phyloP scores from a whole-genome alignment of 1,140 invertebrate genomes.

The Brachionus manjavacas region DNA sequence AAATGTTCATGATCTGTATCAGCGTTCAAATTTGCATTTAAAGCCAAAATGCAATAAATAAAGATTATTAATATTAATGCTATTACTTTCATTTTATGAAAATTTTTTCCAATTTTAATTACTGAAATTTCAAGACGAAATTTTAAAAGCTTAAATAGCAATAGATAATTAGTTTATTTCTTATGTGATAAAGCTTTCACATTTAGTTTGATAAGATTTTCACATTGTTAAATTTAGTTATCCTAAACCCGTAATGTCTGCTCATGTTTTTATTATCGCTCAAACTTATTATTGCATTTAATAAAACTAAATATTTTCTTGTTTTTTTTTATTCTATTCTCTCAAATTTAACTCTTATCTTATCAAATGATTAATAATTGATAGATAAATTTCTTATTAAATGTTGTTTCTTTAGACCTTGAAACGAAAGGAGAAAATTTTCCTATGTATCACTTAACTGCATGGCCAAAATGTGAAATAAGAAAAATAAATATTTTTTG shows the following conservation, averaged over 20 bases:
- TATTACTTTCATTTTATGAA: not conserved
- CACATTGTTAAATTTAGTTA: not conserved
- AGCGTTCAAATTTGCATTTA: not conserved
- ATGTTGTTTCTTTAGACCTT: too few species aligned
- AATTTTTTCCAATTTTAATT: not conserved
- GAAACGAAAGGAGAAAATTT: too few species aligned
- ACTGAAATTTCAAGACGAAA: not conserved
- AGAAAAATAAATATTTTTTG: too few species aligned
- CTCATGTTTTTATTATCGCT: not conserved
- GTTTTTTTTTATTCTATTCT: not conserved
- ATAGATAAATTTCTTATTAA: not conserved
- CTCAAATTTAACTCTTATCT: not conserved
- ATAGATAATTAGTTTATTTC: not conserved
- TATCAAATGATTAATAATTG: not conserved
- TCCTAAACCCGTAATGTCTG: not conserved
- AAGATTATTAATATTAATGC: not conserved
- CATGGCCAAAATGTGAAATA: too few species aligned
- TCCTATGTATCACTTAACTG: too few species aligned
- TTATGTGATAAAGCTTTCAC: not conserved
- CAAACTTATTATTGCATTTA: not conserved
- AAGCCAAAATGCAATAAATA: not conserved
- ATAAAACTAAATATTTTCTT: not conserved
- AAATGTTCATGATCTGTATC: not conserved
- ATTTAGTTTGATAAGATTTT: not conserved
- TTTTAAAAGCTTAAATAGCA: not conserved